A percentile compares a stretch with the other conserved stretches of the same genome.
Conservation (phyloP, 2,888 invertebrate species). For the Bellardia pandia region DNA sequence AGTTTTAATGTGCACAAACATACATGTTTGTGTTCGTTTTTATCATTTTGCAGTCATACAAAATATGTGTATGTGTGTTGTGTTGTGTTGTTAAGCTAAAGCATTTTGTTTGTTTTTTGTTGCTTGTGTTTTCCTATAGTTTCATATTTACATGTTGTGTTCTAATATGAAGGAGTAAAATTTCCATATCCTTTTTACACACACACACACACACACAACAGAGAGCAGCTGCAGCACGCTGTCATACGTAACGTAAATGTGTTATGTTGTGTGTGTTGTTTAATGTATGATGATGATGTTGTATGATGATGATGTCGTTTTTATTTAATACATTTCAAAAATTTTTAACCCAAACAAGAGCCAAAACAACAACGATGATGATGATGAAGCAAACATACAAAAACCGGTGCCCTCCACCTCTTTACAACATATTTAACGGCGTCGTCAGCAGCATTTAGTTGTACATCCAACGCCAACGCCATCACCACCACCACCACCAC, state of each 20-base stretch:
- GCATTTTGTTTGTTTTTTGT: not conserved
- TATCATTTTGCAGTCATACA: slow-evolving; percentile 43
- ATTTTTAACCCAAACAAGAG: slow-evolving; percentile 57
- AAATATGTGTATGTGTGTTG: slow-evolving; percentile 7
- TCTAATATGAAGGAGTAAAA: slow-evolving; percentile 68
- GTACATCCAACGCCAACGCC: slow-evolving; percentile 6
- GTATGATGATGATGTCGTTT: slow-evolving; percentile 33
- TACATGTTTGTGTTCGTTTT: slow-evolving; percentile 60
- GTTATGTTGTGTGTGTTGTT: slow-evolving; percentile 56
- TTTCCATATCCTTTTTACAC: slow-evolving; percentile 63
- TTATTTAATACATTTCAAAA: slow-evolving; percentile 54
- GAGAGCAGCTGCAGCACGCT: not conserved
- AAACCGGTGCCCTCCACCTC: slow-evolving; percentile 59
- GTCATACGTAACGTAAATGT: slow-evolving; percentile 40
- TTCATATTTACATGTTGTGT: slow-evolving; percentile 20
- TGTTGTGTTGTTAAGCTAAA: slow-evolving; percentile 32
- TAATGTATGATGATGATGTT: slow-evolving; percentile 47
- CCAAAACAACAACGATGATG: slow-evolving; percentile 14
- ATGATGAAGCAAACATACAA: slow-evolving; percentile 17
- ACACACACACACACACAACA: slow-evolving; percentile 15
- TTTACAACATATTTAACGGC: slow-evolving; percentile 9
- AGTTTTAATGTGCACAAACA: slow-evolving; percentile 23
- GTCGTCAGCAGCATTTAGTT: slow-evolving; percentile 28
- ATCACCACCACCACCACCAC: slow-evolving; percentile 34
- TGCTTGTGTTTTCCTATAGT: not conserved